phyloP scores from a whole-genome alignment of 2,888 invertebrate species.

The Pseudeuparius sepicola region DNA sequence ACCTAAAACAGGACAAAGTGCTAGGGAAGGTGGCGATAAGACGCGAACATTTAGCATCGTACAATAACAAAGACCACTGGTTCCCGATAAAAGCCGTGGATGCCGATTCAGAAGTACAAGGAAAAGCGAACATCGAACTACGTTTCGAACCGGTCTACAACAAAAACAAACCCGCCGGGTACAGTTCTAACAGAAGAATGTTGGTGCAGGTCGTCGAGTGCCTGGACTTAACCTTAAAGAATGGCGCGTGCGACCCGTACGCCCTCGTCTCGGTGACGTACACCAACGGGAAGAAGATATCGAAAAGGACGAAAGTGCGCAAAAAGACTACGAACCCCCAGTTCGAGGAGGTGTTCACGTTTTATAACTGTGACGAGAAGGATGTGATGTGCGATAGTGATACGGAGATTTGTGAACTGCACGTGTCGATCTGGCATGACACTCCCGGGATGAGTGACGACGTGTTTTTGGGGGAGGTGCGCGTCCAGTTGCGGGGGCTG shows the following conservation, averaged over 20 bases:
- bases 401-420: slow-evolving; percentile 69
- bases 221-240: slow-evolving; percentile 78
- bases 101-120: slow-evolving; percentile 85
- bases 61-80: slow-evolving; percentile 91
- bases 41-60: slow-evolving; percentile 74
- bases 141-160: slow-evolving; percentile 51
- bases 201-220: slow-evolving; percentile 71
- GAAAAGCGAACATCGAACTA: slow-evolving; percentile 78
- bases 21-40: slow-evolving; percentile 81
- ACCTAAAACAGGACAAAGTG: slow-evolving; percentile 74
- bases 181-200: slow-evolving; percentile 35
- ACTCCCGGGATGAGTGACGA: slow-evolving; percentile 66
- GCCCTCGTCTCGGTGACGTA: slow-evolving; percentile 65
- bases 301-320: slow-evolving; percentile 73
- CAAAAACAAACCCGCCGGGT: slow-evolving; percentile 39
- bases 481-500: slow-evolving; percentile 64
- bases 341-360: slow-evolving; percentile 80
- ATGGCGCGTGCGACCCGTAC: slow-evolving; percentile 86
- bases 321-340: slow-evolving; percentile 86
- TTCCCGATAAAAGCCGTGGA: slow-evolving; percentile 77
- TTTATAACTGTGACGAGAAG: slow-evolving; percentile 47
- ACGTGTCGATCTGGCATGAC: slow-evolving; percentile 81
- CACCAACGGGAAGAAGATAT: slow-evolving; percentile 69
- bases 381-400: slow-evolving; percentile 38
- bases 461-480: slow-evolving; percentile 81